A percentile compares a stretch with the other conserved stretches of the same genome.
phyloP scores from a whole-genome alignment of 1,140 invertebrate species.

The Metopolophium dirhodum region DNA sequence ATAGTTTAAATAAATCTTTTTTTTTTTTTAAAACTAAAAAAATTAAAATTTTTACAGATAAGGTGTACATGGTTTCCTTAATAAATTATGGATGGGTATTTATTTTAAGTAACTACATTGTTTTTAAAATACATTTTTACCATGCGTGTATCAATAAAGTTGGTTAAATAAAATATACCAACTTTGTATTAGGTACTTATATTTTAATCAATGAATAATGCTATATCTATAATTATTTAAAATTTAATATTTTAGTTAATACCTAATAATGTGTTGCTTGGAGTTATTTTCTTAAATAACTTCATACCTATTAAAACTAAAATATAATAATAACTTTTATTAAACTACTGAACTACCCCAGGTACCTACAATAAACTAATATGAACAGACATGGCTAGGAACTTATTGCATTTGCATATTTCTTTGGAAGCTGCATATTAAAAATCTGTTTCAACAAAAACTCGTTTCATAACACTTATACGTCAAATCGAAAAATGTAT shows the following conservation, averaged over 20 bases:
- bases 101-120: background rate
- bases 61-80: background rate
- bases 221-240: background rate
- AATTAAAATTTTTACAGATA: background rate
- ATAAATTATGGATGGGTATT: background rate
- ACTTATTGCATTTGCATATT: background rate
- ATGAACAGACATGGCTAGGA: background rate
- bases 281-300: background rate
- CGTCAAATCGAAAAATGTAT: background rate
- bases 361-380: no score
- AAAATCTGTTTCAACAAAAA: background rate
- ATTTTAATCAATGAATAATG: background rate
- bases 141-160: background rate
- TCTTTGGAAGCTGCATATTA: background rate
- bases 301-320: background rate
- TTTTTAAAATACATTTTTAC: background rate
- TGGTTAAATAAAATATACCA: background rate
- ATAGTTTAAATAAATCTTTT: background rate
- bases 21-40: background rate
- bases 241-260: background rate
- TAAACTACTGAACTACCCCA: no score
- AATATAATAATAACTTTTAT: background rate
- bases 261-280: background rate
- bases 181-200: background rate
- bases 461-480: background rate